These are phyloP conservation scores for Drosophila pseudoobscura DNA, from an alignment of 1,140 invertebrate species.

Conservation along the genomic window DNA sequence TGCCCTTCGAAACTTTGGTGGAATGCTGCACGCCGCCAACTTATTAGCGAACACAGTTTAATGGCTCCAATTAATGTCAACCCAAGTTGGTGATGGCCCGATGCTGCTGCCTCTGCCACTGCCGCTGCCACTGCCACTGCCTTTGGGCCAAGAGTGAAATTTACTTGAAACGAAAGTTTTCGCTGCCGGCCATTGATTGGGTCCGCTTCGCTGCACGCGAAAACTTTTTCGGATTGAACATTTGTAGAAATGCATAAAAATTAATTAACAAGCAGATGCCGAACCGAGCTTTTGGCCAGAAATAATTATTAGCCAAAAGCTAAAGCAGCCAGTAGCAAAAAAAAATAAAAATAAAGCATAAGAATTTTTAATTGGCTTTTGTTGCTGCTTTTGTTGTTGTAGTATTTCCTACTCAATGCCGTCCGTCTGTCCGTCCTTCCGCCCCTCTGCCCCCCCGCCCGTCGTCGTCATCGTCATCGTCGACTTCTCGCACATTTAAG, in stretches of 20 bases:
- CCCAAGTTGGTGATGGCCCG: conserved; percentile 38
- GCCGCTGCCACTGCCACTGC: conserved; percentile 10
- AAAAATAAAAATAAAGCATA: conserved; percentile 41
- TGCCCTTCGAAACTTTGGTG: conserved; percentile 42
- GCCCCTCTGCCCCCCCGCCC: too few species aligned
- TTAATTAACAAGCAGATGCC: conserved; percentile 71
- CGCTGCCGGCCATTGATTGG: conserved; percentile 58
- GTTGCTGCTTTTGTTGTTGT: conserved; percentile 25
- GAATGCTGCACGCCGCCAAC: conserved; percentile 37
- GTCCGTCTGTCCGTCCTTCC: not conserved
- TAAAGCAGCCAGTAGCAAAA: conserved; percentile 1
- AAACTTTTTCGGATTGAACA: conserved; percentile 71
- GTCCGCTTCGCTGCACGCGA: conserved; percentile 60
- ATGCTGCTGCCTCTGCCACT: not conserved
- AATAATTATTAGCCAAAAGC: conserved; percentile 37
- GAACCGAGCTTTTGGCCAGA: conserved; percentile 17
- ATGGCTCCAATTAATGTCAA: conserved; percentile 78
- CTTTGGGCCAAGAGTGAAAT: conserved; percentile 52
- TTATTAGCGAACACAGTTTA: conserved; percentile 75
- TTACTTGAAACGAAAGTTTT: conserved; percentile 68
- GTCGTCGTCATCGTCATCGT: conserved; percentile 27
- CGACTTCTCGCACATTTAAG: conserved; percentile 72
- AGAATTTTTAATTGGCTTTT: conserved; percentile 81
- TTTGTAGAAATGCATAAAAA: conserved; percentile 78
- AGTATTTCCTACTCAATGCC: conserved; percentile 51